These are phyloP conservation scores for Phocoena phocoena DNA, from an alignment of 2,113 vertebrate genomes.

Conservation along the genomic window DNA sequence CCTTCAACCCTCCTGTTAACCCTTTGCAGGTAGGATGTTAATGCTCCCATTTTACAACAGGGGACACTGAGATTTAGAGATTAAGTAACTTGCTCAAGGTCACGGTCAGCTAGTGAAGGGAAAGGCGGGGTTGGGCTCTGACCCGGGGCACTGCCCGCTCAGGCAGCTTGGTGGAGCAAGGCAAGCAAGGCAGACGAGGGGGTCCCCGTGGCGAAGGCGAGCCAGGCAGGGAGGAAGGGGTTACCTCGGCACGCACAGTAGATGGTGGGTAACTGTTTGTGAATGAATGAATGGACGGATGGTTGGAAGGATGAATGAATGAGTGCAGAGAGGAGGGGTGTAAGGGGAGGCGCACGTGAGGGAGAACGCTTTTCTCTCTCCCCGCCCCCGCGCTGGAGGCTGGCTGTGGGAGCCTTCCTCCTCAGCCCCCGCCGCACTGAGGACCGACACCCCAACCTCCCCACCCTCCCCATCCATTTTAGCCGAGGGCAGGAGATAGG, in stretches of 20 bases:
- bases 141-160: not conserved
- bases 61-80: not conserved
- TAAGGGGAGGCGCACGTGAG: not conserved
- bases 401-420: conserved; percentile 11
- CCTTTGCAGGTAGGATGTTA: too few species aligned
- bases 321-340: conserved; percentile 41
- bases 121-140: not conserved
- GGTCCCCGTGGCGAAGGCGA: not conserved
- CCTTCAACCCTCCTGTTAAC: not conserved
- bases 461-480: not conserved
- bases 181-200: not conserved
- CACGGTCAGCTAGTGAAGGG: not conserved
- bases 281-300: conserved; percentile 69
- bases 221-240: not conserved
- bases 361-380: conserved; percentile 5
- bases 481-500: not conserved
- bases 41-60: not conserved
- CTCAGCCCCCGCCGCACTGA: not conserved
- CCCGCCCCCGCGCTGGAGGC: not conserved
- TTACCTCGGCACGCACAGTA: not conserved
- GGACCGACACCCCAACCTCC: not conserved
- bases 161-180: not conserved
- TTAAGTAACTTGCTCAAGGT: conserved; percentile 46
- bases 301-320: conserved; percentile 51
- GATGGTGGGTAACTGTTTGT: conserved; percentile 30